Base-by-base conservation (phyloP, 2,888 invertebrate species). In the Drosophila incognita region DNA sequence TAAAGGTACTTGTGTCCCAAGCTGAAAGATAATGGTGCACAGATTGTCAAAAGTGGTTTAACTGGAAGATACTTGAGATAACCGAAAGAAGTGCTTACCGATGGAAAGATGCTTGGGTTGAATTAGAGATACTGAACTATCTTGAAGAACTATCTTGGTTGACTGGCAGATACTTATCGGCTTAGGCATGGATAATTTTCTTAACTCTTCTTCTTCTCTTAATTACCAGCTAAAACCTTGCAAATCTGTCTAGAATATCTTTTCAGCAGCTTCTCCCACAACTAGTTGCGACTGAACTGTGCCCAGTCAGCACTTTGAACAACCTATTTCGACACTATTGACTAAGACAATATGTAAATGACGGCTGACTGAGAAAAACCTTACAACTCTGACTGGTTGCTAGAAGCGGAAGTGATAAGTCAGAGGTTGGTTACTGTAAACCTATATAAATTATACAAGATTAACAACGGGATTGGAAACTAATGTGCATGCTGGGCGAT, bases 291-390 rank as follows among this genome's bases (percentile, higher is more conserved):
- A 21, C 40, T 27, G 5, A 11, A 33, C 31, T 57, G 51, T 21
- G 35, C 11, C 21, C 27, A 15, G 6, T 31, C 27, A 61, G 33
- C 42, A 54, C 31, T 21, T 51, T 21, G 13, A 61, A 24, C 53
- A 48, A 59, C 40, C 52, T 49, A 71, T 75, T 61, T 64, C 15
- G 15, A 59, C 51, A 61, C 18, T 35, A 58, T 69, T 59, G 58
- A 73, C 69, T 69, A 59, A 73, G 40, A 58, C 53, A 46, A 42
- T 57, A 76, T 76, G 76, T 11, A 71, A 76, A 76, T 71, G 52
- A 42, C 42, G 15, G 42, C 40, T 73, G 76, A 61, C 68, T 76
- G 60, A 40, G 49, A 29, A 38, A 49, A 10, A 15, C 42, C 57
- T 63, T 48, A 46, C 38, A 72, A 53, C 53, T 51, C 46, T 51